phyloP scores from a whole-genome alignment of 2,797 vertebrate species.

The Notamacropus eugenii region DNA sequence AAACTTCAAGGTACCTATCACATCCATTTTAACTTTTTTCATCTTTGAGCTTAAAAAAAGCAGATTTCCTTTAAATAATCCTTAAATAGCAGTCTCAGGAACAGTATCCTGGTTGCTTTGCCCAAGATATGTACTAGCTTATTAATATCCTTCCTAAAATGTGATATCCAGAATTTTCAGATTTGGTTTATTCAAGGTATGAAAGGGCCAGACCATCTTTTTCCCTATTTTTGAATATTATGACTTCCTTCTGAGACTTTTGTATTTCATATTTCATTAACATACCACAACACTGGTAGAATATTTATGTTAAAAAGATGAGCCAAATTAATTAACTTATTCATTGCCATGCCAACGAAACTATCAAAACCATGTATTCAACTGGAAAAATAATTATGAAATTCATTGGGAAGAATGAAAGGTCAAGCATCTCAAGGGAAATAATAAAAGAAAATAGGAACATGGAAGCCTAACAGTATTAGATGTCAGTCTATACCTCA shows the following conservation, averaged over 20 bases:
- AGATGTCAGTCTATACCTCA: background rate
- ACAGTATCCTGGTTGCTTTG: background rate
- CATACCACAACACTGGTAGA: background rate
- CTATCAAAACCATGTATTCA: background rate
- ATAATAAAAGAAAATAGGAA: background rate
- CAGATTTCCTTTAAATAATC: background rate
- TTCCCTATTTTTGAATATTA: background rate
- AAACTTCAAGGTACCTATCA: background rate
- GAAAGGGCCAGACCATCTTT: background rate
- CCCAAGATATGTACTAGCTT: background rate
- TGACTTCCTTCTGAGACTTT: background rate
- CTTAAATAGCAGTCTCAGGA: background rate
- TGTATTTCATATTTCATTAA: background rate
- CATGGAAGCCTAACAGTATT: background rate
- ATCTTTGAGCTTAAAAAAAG: background rate
- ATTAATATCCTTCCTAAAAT: background rate
- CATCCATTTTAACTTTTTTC: background rate
- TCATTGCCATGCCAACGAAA: background rate
- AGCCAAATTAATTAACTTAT: background rate
- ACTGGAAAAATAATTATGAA: background rate
- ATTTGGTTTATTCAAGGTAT: background rate
- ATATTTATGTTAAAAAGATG: background rate
- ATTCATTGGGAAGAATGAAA: background rate
- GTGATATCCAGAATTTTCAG: background rate
- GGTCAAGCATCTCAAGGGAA: background rate